Evolutionary conservation across 2,888 invertebrate genomes (phyloP).

Genomic region (Marronus borbonicus): DNA sequence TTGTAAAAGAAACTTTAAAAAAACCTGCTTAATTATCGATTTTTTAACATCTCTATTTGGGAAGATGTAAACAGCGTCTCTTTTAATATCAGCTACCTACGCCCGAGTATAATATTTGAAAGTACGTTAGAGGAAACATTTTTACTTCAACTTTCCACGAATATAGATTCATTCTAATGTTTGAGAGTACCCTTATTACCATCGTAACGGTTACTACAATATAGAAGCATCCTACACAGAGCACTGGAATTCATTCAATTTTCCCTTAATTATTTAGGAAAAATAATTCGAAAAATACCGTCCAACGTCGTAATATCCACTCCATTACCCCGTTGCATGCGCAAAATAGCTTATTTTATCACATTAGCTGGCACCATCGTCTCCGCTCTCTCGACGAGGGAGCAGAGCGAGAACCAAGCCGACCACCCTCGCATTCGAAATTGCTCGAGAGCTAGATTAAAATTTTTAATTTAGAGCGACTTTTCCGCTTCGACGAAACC

Average conservation of each 20-base stretch:
- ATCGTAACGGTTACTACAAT: too few relatives aligned
- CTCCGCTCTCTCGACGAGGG: background rate
- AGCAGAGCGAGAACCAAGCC: background rate
- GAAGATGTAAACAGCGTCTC: too few relatives aligned
- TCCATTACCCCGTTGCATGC: conserved; percentile 8
- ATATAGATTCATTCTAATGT: too few relatives aligned
- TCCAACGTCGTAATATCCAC: conserved; percentile 14
- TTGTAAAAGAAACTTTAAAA: too few relatives aligned
- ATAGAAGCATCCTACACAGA: too few relatives aligned
- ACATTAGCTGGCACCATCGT: background rate
- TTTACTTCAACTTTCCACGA: too few relatives aligned
- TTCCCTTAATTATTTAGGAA: background rate
- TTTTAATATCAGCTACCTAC: too few relatives aligned
- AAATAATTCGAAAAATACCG: background rate
- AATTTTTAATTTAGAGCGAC: conserved; percentile 36
- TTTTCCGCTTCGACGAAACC: conserved; percentile 9
- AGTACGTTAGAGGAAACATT: too few relatives aligned
- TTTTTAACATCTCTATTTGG: too few relatives aligned
- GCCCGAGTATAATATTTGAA: too few relatives aligned
- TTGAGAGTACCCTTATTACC: too few relatives aligned
- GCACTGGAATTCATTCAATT: background rate
- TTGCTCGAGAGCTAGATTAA: conserved; percentile 33
- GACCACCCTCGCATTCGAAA: background rate
- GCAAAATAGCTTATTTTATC: conserved; percentile 17
- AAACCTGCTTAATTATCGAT: too few relatives aligned